phyloP scores from a whole-genome alignment of 2,888 invertebrate genomes.

The Nymphalis urticae region DNA sequence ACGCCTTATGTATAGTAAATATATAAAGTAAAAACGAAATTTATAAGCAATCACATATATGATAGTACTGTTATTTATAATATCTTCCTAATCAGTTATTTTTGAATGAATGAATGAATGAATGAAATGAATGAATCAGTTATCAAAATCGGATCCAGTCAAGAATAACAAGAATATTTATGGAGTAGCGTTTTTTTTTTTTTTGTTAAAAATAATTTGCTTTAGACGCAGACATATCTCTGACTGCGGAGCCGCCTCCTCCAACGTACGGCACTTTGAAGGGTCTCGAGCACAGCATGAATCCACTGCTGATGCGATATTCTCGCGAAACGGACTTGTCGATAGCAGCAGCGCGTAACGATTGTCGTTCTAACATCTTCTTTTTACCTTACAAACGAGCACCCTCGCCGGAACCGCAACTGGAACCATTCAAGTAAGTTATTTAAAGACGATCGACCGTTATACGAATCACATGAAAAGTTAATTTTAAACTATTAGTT shows the following conservation, averaged over 20 bases:
- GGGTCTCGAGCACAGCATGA: slow-evolving; percentile 94
- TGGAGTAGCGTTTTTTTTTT: not conserved
- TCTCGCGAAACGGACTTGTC: slow-evolving; percentile 94
- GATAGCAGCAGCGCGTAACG: slow-evolving; percentile 90
- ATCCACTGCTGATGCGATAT: slow-evolving; percentile 94
- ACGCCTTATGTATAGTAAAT: too few relatives aligned
- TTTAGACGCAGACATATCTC: slow-evolving; percentile 72
- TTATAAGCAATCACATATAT: too few relatives aligned
- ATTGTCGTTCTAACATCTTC: slow-evolving; percentile 90
- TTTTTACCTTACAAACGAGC: slow-evolving; percentile 75
- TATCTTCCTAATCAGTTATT: too few relatives aligned
- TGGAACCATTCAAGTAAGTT: slow-evolving; percentile 86
- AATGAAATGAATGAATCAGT: too few relatives aligned
- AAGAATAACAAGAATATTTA: too few relatives aligned
- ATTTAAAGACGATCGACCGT: too few relatives aligned
- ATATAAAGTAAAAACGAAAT: too few relatives aligned
- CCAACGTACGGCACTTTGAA: slow-evolving; percentile 91
- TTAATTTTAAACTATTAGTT: too few relatives aligned
- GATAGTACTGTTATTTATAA: too few relatives aligned
- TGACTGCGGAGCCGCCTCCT: slow-evolving; percentile 83
- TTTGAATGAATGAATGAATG: too few relatives aligned
- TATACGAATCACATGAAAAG: too few relatives aligned
- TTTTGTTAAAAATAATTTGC: not conserved
- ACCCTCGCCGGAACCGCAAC: slow-evolving; percentile 74
- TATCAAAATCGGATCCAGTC: too few relatives aligned